Conservation (phyloP, 2,888 invertebrate species). For the Cyclophora albipunctata region DNA sequence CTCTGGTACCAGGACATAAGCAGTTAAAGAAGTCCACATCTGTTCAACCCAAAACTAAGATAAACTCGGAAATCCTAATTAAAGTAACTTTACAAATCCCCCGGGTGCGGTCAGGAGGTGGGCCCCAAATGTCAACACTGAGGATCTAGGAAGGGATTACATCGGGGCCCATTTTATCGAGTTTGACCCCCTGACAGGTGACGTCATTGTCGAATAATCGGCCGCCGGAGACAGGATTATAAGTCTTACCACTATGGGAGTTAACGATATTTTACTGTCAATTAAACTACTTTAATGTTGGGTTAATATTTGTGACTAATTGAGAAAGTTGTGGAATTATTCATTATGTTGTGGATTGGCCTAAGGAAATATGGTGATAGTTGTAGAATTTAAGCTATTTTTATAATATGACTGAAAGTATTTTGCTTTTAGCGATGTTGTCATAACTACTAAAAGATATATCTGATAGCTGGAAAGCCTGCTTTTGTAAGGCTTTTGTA, state of each 20-base stretch:
- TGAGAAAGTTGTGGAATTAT: too few species aligned
- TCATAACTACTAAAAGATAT: too few species aligned
- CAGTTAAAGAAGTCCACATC: slow-evolving; percentile 1
- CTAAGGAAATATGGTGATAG: too few species aligned
- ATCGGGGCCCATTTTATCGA: slow-evolving; percentile 18
- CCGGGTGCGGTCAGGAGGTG: slow-evolving; percentile 6
- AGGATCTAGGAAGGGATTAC: slow-evolving; percentile 15
- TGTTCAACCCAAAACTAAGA: slow-evolving; percentile 6
- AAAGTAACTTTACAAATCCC: slow-evolving; percentile 15
- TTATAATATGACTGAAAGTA: too few species aligned
- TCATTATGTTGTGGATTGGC: too few species aligned
- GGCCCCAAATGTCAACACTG: slow-evolving; percentile 5
- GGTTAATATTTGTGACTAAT: slow-evolving; percentile 4
- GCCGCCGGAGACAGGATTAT: slow-evolving; percentile 26
- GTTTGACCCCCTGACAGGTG: slow-evolving; percentile 26
- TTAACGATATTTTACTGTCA: background rate
- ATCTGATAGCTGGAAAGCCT: too few species aligned
- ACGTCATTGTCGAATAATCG: slow-evolving; percentile 20
- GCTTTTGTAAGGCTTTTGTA: too few species aligned
- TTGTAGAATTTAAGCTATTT: too few species aligned
- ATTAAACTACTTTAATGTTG: background rate
- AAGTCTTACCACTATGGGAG: background rate
- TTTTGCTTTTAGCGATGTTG: too few species aligned
- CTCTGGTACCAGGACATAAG: too few species aligned
- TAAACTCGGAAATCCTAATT: slow-evolving; percentile 17